Evolutionary conservation across 2,888 invertebrate species (phyloP), one percentile per base, ranked within the genome.

Genomic region (Oscheius myriophilus): DNA sequence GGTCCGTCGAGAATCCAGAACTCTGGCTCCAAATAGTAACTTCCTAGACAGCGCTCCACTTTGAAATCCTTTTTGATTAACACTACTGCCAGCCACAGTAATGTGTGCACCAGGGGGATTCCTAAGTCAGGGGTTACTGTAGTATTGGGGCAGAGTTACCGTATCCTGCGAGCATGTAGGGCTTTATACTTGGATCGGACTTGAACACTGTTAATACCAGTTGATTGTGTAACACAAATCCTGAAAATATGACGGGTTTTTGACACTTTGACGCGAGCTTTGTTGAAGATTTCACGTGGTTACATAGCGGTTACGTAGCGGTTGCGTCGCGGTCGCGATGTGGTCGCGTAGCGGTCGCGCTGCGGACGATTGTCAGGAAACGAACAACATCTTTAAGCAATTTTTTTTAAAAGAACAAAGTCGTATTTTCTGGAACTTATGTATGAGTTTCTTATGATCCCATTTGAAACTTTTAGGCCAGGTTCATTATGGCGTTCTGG

Each of bases 1-100:
- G 95, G 95, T 25, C 92, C 94, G 87, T 96, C 95, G 33, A 95
- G 88, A 76, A 95, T 93, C 94, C 95, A 95, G 67, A 84, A 86
- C 39, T 84, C 85, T 18, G 80, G 76, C 51, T 86, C 82, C 66
- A 86, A 67, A 76, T 86, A 86, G 67, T 86, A 86, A 12, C 78
- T 76, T 21, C 86, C 87, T 1, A 86, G 73, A 72, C 87, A 86
- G 26, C 82, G 68, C 62, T 78, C 75, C 26, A 85, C 82, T 67
- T 83, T 82, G 52, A 80, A 85, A 18, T 76, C 74, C 59, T 83
- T 82, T 64, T 82, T 82, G 51, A 79, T 54, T 21, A 83, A 65
- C n/a, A 86, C 73, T 14, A 82, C 79, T 12, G 74, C 52, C 46
- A 87, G 62, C 86, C 86, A 87, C 14, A 80, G 18, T n/a, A 78